phyloP scores from a whole-genome alignment of 2,113 vertebrate species.

The Eudorcas thomsonii region DNA sequence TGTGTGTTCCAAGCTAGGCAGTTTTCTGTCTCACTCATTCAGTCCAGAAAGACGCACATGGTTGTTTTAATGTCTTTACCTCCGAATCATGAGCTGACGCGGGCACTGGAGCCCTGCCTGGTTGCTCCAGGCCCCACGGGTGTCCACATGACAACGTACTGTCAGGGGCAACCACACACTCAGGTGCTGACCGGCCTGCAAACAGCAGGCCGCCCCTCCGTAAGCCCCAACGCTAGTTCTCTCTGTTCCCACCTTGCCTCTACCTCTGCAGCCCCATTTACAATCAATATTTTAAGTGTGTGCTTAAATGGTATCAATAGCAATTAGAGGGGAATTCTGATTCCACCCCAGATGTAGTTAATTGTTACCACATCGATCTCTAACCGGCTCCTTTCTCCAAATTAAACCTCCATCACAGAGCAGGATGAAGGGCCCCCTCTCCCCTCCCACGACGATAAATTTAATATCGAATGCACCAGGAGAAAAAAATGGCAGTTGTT shows the following conservation, averaged over 20 bases:
- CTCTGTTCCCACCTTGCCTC: neutral
- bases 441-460: conserved; percentile 82
- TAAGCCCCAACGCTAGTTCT: neutral
- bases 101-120: neutral
- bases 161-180: accelerated
- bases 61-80: too few relatives aligned
- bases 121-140: accelerated
- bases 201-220: neutral
- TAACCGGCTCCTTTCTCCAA: conserved; percentile 81
- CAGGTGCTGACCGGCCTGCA: accelerated
- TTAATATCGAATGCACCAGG: conserved; percentile 83
- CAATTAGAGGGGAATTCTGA: conserved; percentile 78
- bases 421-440: conserved; percentile 45
- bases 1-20: accelerated
- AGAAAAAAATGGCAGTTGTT: conserved; percentile 73
- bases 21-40: accelerated
- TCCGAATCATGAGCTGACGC: neutral
- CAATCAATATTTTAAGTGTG: conserved; percentile 71
- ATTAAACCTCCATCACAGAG: conserved; percentile 80
- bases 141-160: accelerated
- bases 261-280: neutral
- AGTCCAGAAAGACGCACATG: accelerated
- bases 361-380: conserved; percentile 90
- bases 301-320: conserved; percentile 86
- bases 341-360: conserved; percentile 82